Evolutionary conservation across 2,113 vertebrate genomes (phyloP), one percentile per base, ranked within the genome.

Genomic region (Microtus pennsylvanicus): DNA sequence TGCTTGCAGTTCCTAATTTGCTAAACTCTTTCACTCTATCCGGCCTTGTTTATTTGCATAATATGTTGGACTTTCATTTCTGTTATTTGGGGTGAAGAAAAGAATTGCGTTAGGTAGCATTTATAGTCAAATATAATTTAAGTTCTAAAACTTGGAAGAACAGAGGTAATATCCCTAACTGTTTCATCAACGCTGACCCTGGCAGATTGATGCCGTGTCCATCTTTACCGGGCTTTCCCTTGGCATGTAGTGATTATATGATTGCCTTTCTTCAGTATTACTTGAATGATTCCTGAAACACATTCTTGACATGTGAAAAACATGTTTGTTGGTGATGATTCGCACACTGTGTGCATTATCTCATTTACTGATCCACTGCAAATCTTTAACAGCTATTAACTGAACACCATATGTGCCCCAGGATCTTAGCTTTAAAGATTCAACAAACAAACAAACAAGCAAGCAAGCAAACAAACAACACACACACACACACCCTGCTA

Each of bases 31-130:
- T 63, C 12, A 92, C 76, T 63, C 3, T 30, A 63, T 63, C 83
- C 19, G 86, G 6, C 5, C 8, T 81, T 93, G 7, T 65, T 82
- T 65, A 87, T 58, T 69, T 89, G 8, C 78, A 69, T 42, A 83
- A 61, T 89, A 86, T 45, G 17, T 91, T 93, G 30, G 8, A 9
- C 86, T 87, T 93, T 65, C 69, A 88, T 78, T 93, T 93, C 35
- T 24, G 26, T 26, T 72, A 3, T 35, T n/a, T 78, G 47, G 35
- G 13, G 6, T 91, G 7, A 22, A 52, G 24, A 45, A 74, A 69
- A 35, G 28, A 92, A 76, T 90, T 87, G 21, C 19, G 47, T 17
- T 70, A 69, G 65, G 28, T 58, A 50, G 4, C 74, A 94, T 81
- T 96, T 65, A 38, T 88, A 19, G 13, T 80, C 67, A 45, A 38